A percentile compares a stretch with the other conserved stretches of the same genome.
These are phyloP conservation scores for Xestia ashworthii DNA, from an alignment of 2,888 invertebrate genomes.

Conservation along the genomic window DNA sequence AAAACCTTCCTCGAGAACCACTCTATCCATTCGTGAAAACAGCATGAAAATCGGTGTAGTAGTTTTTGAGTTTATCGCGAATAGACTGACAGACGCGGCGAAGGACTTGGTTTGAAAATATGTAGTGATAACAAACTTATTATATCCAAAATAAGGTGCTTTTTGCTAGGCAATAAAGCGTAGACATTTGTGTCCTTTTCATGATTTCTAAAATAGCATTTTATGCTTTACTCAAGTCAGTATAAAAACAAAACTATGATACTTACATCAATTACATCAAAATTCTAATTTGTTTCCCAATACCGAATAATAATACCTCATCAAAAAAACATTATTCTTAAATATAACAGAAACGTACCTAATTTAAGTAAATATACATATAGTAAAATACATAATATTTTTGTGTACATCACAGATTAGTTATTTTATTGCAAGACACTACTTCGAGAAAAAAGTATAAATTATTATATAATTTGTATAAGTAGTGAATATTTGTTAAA, in stretches of 20 bases:
- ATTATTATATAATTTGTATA: too few species aligned
- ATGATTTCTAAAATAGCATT: constrained; percentile 5
- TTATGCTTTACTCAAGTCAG: background rate
- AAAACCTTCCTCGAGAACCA: too few species aligned
- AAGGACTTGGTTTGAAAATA: too few species aligned
- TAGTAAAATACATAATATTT: background rate
- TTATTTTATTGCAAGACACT: constrained; percentile 27
- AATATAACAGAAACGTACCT: background rate
- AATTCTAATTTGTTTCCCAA: background rate
- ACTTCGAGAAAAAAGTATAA: constrained; percentile 5
- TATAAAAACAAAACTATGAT: background rate
- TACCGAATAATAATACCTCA: background rate
- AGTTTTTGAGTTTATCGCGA: too few species aligned
- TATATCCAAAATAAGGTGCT: background rate
- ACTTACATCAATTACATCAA: background rate
- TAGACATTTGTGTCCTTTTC: background rate
- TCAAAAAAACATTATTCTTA: background rate
- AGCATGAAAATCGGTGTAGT: too few species aligned
- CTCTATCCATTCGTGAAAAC: too few species aligned
- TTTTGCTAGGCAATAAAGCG: background rate
- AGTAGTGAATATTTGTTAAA: background rate
- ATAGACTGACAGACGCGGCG: too few species aligned
- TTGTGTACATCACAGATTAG: constrained; percentile 14
- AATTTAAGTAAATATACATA: constrained; percentile 3
- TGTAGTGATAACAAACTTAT: background rate